Base-by-base conservation (phyloP, 2,797 vertebrate genomes). In the Argyrosomus regius region DNA sequence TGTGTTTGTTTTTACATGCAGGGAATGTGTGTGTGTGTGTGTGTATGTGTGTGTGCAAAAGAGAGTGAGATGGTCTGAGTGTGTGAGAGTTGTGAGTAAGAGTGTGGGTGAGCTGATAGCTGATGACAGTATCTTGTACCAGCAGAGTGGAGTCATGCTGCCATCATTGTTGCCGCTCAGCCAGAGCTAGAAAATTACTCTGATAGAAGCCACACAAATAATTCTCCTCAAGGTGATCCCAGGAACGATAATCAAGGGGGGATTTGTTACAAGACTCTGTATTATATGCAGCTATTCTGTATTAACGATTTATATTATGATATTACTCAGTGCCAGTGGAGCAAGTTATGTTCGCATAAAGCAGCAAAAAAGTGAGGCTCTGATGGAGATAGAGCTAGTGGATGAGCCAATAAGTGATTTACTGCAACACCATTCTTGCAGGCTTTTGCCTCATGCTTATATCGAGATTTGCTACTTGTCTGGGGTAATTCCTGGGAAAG, bases 81-180 rank as follows among this genome's bases (percentile, higher is more conserved):
- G 82, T 35, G 82, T 58, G 50, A 8, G 43, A 26, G 45, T 9
- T 50, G 59, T 54, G 64, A 57, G 75, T 14, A 31, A 22, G 56
- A 18, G 65, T 60, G 79, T 54, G 80, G 56, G 71, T 54, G 83
- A 83, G 68, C 74, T 86, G 80, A 86, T 87, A 80, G 87, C 80
- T 88, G 87, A 84, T 87, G 88, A 83, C 83, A 83, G 83, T 41
- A 85, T 87, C 86, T 82, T 43, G 83, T 83, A 75, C 16, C 63
- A 6, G 70, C 66, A 80, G 78, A 89, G 85, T 77, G 82, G 88
- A 83, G 71, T 87, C 86, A 79, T 76, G 84, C 87, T 88, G 88
- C 48, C 71, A 26, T 87, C 79, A 72, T 71, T 72, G 86, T 77
- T 80, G 74, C 68, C 48, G 11, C 73, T 80, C 83, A 85, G 72